Base-by-base conservation (phyloP, 2,113 vertebrate species). In the Pelmatolapia mariae region DNA sequence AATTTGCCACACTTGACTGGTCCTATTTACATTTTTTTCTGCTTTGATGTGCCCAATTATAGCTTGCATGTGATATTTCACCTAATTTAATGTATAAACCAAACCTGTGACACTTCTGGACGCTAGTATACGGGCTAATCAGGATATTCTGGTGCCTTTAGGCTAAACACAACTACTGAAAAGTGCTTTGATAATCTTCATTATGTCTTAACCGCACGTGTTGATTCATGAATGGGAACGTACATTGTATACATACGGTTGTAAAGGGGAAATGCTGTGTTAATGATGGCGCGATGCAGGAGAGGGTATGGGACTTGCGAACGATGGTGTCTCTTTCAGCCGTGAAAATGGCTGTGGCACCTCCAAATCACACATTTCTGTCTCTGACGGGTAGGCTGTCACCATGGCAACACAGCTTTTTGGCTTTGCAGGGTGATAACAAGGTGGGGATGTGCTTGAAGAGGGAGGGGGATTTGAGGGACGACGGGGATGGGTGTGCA, bases 391-490 rank as follows among this genome's bases (percentile, higher is more conserved):
- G 88, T 85, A 93, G 86, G 85, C 89, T 89, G 94, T 96, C 89
- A 2, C 94, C 83, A 96, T 96, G 92, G 94, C 80, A 90, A 95
- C 92, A 2, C 54, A 84, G 93, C 87, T 91, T 93, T 95, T 93
- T 90, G 89, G 91, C 86, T 92, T 91, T 90, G 87, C 83, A 9
- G 87, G 89, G 91, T 89, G 93, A 95, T 94, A 95, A 95, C 94
- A 95, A 95, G 94, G 93, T 95, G 92, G 88, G 86, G 90, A 94
- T 92, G 91, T 91, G 91, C 63, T 88, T 86, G 83, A 87, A 89
- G 57, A 82, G 36, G 38, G 78, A 47, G 59, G 66, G 56, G 26
- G 43, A 81, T 61, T 12, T 7, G 57, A 31, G 59, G 82, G 71
- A 29, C 52, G 45, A 56, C 12, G 15, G 82, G 80, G 81, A 83